Base-by-base conservation (phyloP, 2,888 invertebrate species). In the Lepeophtheirus nordmannii region DNA sequence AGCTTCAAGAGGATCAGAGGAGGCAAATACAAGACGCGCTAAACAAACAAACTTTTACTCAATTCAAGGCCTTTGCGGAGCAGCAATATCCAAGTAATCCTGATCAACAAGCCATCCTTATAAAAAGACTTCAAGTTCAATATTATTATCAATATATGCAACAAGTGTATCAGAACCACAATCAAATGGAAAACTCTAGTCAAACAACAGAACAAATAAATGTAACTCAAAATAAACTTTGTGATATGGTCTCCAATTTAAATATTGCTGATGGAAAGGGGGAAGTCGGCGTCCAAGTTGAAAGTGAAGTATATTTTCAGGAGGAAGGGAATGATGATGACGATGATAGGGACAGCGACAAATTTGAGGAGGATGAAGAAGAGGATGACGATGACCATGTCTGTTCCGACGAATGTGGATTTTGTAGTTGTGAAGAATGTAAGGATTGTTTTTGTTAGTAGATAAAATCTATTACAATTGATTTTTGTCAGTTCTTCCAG, bases 121-220 rank as follows among this genome's bases (percentile, higher is more conserved):
- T 98, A 67, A 81, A 86, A 67, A 96, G 97, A 74, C 78, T 99
- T 59, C 98, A 99, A 23, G 96, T 96, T 72, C 94, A 98, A 73
- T 98, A 99, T 76, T 98, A 94, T 75, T 91, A 94, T 74, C 96
- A 97, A 74, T 98, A 98, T 76, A 93, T 98, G 84, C 90, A 94
- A 72, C 97, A 97, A 75, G 78, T 96, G 53, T 85, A 81, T 75
- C 82, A 79, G 73, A 81, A 46, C 14, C 53, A 46, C n/a, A 14
- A 76, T 74, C 80, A 75, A 73, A 70, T 72, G 66, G 71, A 69
- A 65, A 72, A 70, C 41, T 14, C 53, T 69, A 69, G 60, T 67
- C 69, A 69, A 23, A 70, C 70, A 41, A 70, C 62, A 37, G 71
- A 71, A 58, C 73, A 72, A 58, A 70, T 70, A 39, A 73, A 72